These are phyloP conservation scores for Aquatica leii DNA, from an alignment of 2,888 invertebrate species.

Conservation along the genomic window DNA sequence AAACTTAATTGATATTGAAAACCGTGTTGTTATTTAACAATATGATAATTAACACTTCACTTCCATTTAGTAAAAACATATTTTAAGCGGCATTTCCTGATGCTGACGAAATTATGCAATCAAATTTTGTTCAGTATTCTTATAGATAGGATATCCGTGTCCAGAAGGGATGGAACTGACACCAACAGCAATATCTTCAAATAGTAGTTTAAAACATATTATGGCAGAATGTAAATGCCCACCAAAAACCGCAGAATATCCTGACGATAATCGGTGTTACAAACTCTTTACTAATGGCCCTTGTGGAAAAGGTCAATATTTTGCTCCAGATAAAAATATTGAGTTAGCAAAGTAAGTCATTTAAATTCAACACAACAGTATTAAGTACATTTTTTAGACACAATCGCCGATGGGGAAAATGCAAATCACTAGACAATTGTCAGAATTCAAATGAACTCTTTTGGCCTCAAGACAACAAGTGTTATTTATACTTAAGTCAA, in stretches of 20 bases:
- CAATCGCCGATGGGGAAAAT: constrained; percentile 74
- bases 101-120: too few species aligned
- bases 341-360: background rate
- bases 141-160: constrained; percentile 77
- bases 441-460: constrained; percentile 71
- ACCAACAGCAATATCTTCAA: constrained; percentile 63
- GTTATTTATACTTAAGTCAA: constrained; percentile 74
- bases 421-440: constrained; percentile 73
- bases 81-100: background rate
- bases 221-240: constrained; percentile 85
- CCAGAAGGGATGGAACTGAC: constrained; percentile 85
- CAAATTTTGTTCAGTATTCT: constrained; percentile 18
- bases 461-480: constrained; percentile 80
- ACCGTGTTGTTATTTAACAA: too few species aligned
- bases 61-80: background rate
- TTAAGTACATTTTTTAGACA: constrained; percentile 31
- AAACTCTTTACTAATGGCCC: constrained; percentile 78
- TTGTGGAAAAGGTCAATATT: constrained; percentile 76
- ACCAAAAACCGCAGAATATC: constrained; percentile 78
- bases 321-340: constrained; percentile 66
- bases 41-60: background rate
- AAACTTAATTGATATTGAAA: too few species aligned
- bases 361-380: background rate
- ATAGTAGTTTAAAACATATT: constrained; percentile 63
- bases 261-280: constrained; percentile 75